Base-by-base conservation (phyloP, 2,888 invertebrate genomes). In the Amaurobius ferox region DNA sequence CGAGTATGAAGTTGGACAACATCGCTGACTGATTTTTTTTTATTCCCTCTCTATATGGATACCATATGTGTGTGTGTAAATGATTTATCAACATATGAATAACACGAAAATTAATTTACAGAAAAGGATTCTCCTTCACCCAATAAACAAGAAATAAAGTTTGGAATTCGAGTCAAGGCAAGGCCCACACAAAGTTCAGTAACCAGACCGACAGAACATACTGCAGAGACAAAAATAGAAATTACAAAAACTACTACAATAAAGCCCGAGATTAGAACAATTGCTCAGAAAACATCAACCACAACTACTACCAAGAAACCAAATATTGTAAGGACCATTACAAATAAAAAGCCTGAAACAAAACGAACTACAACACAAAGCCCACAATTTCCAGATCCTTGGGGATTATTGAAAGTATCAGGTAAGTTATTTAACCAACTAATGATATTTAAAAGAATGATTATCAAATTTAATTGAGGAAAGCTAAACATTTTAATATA, bases 191-290 rank as follows among this genome's bases (percentile, higher is more conserved):
- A 2, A 29, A 0, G 29, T 6, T n/a, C 11, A 64, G 3, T 16
- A 29, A 64, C n/a, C 2, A 29, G 11, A 29, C n/a, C 85, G 76
- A 89, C 89, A 80, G 79, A 88, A 13, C 72, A 88, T 61, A 76
- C 90, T 73, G 90, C 91, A 32, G 89, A 90, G 32, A 89, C 90
- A 0, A 89, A 90, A 35, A 89, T 91, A 23, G 92, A 93, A 30
- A 3, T 28, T 11, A 26, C 19, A 7, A 5, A 44, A 28, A 16
- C 7, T 61, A 44, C 48, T 79, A 35, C 19, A 16, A 48, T 16
- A 19, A 67, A 30, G n/a, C 71, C 78, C 48, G 61, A 68, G 35
- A 32, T 32, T 39, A 16, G 32, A 29, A 19, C 62, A 61, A 0
- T 55, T 1, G 9, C 9, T n/a, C 39, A 19, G 23, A 29, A 30